phyloP scores from a whole-genome alignment of 2,888 invertebrate genomes.

The Apamea monoglypha region DNA sequence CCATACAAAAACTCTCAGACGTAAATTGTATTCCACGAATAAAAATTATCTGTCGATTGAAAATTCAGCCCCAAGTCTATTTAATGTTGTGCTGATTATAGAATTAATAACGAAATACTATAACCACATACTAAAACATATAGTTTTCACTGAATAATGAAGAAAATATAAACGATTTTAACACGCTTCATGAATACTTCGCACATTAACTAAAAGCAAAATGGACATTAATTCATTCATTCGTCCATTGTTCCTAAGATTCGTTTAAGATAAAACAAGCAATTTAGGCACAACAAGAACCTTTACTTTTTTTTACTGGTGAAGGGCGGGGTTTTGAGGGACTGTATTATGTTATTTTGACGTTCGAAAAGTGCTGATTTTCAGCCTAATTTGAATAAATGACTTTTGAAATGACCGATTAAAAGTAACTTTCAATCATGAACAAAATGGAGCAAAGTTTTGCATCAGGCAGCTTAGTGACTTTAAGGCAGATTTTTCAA shows the following conservation, averaged over 20 bases:
- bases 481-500: too few relatives aligned
- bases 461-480: not conserved
- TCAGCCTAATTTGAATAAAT: not conserved
- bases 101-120: not conserved
- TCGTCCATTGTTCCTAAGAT: not conserved
- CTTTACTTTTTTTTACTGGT: too few relatives aligned
- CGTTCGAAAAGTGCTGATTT: not conserved
- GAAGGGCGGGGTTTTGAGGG: not conserved
- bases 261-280: conserved; percentile 20
- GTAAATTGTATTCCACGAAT: too few relatives aligned
- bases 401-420: not conserved
- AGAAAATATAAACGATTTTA: not conserved
- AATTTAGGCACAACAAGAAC: conserved; percentile 6
- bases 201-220: not conserved
- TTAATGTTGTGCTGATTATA: too few relatives aligned
- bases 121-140: not conserved
- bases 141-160: not conserved
- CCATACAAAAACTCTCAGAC: too few relatives aligned
- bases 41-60: too few relatives aligned
- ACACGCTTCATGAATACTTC: not conserved
- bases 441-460: not conserved
- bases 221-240: too few relatives aligned
- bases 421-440: not conserved
- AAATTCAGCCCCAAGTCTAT: too few relatives aligned
- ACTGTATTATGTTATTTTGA: not conserved